A percentile compares a stretch with the other conserved stretches of the same genome.
Evolutionary conservation across 2,113 vertebrate species (phyloP).

Genomic region (Lampris incognitus): DNA sequence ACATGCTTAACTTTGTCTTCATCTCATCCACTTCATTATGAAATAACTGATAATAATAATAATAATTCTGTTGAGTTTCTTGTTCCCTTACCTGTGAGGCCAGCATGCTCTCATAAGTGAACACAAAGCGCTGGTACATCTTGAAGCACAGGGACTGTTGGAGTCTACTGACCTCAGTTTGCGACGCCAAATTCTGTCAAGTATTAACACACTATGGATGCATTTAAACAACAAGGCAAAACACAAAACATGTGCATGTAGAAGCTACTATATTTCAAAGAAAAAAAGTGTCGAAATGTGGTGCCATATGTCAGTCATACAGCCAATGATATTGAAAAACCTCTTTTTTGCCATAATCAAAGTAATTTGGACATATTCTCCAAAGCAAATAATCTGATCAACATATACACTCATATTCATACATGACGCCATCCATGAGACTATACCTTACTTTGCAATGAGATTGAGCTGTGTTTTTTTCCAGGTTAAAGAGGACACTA

Average conservation of each 20-base stretch:
- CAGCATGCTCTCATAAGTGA: slow-evolving; percentile 82
- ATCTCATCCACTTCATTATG: too few species aligned
- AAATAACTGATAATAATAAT: too few species aligned
- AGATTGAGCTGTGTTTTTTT: background rate
- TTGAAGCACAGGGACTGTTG: slow-evolving; percentile 83
- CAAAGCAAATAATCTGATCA: too few species aligned
- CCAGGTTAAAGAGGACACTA: slow-evolving; percentile 11
- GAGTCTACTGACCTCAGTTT: slow-evolving; percentile 72
- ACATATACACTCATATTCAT: too few species aligned
- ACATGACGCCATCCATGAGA: too few species aligned
- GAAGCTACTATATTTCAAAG: too few species aligned
- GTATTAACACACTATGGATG: slow-evolving; percentile 6
- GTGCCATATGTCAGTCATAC: too few species aligned
- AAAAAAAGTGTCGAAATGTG: too few species aligned
- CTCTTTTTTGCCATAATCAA: too few species aligned
- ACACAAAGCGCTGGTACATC: slow-evolving; percentile 82
- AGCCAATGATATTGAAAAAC: too few species aligned
- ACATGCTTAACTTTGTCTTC: background rate
- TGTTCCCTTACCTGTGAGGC: slow-evolving; percentile 82
- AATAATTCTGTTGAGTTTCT: background rate
- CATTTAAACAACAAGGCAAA: background rate
- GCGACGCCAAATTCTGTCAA: slow-evolving; percentile 54
- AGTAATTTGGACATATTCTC: too few species aligned
- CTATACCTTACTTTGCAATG: background rate
- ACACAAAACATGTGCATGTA: background rate